Base-by-base conservation (phyloP, 2,888 invertebrate species). In the Agrochola litura region DNA sequence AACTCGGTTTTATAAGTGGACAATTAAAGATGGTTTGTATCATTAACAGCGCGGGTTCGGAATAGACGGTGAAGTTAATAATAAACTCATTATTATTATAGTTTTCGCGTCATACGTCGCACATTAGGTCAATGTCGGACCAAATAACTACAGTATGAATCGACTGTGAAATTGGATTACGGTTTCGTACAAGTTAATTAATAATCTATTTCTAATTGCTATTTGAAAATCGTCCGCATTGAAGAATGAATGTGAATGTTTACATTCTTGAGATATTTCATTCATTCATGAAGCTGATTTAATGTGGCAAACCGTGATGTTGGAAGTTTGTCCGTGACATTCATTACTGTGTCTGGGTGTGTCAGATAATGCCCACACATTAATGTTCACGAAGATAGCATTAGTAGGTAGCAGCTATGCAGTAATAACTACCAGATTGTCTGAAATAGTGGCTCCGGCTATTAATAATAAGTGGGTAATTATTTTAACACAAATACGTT, bases 51-150 rank as follows among this genome's bases (percentile, higher is more conserved):
- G 76, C 37, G 49, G 79, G 41, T 61, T 41, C 49, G 22, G n/a
- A 65, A 65, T 61, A 61, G 54, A 25, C 61, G 19, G 25, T 70
- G 65, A 49, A 49, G 74, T 74, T 79, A 83, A 77, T 80, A 78
- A 81, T 85, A 85, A 73, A 70, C 69, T 63, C 52, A 66, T 60
- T 76, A 74, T 77, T 83, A 56, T 76, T 75, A 74, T 65, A 75
- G 76, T 77, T 82, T 75, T 54, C 37, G 49, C 79, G 65, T 80
- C 77, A 65, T 52, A 75, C 65, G 71, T 69, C 67, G 72, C 76
- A 61, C 77, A 77, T 81, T 82, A 79, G 86, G 88, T 84, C 87
- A 87, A 82, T 87, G 84, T 52, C 78, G 77, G 60, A 79, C 73
- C 60, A 79, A 63, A 78, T 79, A 77, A 64, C 67, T 77, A 78